Percentiles rank a stretch among this genome's conserved stretches.
phyloP scores from a whole-genome alignment of 2,888 invertebrate species.

The Xylota sylvarum region DNA sequence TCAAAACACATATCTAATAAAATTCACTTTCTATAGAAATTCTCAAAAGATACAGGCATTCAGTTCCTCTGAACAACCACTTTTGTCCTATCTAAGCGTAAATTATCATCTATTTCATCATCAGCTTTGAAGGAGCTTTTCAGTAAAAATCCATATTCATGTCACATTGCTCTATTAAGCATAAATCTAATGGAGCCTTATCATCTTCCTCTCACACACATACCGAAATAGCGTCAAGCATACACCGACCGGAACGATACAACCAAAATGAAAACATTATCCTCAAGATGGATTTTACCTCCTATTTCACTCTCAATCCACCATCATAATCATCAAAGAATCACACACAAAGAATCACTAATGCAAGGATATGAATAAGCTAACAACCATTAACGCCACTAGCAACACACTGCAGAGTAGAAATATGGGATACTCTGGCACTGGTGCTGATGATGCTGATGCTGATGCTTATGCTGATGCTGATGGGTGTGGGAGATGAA shows the following conservation, averaged over 20 bases:
- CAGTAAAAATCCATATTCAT: conserved; percentile 31
- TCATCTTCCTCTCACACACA: not conserved
- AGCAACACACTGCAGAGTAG: conserved; percentile 18
- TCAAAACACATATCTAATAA: not conserved
- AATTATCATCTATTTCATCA: conserved; percentile 26
- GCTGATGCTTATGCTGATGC: not conserved
- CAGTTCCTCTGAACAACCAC: conserved; percentile 5
- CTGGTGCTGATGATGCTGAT: not conserved
- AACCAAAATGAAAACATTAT: conserved; percentile 69
- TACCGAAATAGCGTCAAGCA: not conserved
- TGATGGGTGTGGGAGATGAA: conserved; percentile 41
- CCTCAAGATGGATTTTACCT: conserved; percentile 59
- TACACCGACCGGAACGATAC: conserved; percentile 20
- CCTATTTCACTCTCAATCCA: conserved; percentile 48
- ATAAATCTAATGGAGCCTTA: conserved; percentile 32
- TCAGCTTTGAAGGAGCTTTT: not conserved
- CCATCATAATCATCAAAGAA: conserved; percentile 69
- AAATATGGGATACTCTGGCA: not conserved
- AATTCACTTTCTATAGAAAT: not conserved
- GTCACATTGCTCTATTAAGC: conserved; percentile 56
- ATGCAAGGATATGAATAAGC: conserved; percentile 74
- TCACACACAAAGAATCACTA: conserved; percentile 70
- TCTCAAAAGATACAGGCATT: not conserved
- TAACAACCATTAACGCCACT: conserved; percentile 72
- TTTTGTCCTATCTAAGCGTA: conserved; percentile 17